Base-by-base conservation (phyloP, 2,888 invertebrate species). In the Zygothrica quintamaculata region DNA sequence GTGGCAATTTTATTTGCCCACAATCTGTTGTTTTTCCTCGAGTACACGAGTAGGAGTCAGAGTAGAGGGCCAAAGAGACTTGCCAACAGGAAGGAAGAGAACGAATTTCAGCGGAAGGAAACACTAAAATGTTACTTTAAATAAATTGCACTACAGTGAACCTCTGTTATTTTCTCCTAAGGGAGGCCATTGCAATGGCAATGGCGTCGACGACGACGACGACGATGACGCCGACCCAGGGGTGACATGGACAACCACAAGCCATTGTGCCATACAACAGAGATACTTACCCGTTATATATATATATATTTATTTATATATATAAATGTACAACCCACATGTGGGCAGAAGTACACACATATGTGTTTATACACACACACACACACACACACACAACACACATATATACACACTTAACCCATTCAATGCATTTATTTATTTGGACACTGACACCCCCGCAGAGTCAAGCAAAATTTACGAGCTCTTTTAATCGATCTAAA, bases 31-130 rank as follows among this genome's bases (percentile, higher is more conserved):
- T 84, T 84, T 62, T 74, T 71, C 65, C 61, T 65, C 48, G 60
- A 59, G 68, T 50, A 29, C 22, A 33, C 12, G 33, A 26, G 42
- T 22, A 16, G 18, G 29, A 29, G 43, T 34, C 22, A 48, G 13
- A 29, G 37, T 5, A 12, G 37, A 18, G 39, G 42, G 52, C 40
- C 57, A 44, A 34, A 58, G 46, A 69, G 67, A 72, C 62, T 59
- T 56, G 53, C 60, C 53, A 82, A 73, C 87, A 86, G 89, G 89
- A 89, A 89, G 88, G 88, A 89, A 89, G 80, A 86, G 79, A 79
- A 80, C 88, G 87, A 85, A 85, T 85, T 81, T 85, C 79, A 86
- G 78, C 88, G 88, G 88, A 89, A 89, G 88, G 89, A 89, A 88
- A 84, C 86, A 88, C 89, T 89, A 88, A 89, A 89, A 86, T 89